A percentile compares a stretch with the other conserved stretches of the same genome.
These are phyloP conservation scores for Diaphora mendica DNA, from an alignment of 2,888 invertebrate species.

Conservation along the genomic window DNA sequence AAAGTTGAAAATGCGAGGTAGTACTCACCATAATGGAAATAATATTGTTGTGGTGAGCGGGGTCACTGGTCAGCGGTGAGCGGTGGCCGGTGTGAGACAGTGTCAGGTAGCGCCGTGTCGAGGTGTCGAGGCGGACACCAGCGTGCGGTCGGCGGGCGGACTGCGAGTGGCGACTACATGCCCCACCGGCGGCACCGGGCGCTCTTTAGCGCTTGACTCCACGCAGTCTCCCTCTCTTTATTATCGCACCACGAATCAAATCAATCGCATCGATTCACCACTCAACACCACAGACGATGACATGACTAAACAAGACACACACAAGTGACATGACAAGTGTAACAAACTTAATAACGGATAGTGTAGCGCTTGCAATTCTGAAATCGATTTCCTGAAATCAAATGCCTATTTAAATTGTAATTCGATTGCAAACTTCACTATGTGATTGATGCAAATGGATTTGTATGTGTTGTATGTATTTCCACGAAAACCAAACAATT, in stretches of 20 bases:
- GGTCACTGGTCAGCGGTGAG: slow-evolving; percentile 3
- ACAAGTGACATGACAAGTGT: too few species aligned
- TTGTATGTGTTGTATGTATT: background rate
- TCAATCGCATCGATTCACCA: slow-evolving; percentile 15
- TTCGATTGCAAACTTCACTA: background rate
- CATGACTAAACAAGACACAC: slow-evolving; percentile 30
- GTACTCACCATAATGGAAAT: slow-evolving; percentile 18
- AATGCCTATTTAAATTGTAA: background rate
- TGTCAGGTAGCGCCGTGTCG: slow-evolving; percentile 5
- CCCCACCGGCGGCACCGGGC: slow-evolving; percentile 16
- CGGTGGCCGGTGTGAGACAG: background rate
- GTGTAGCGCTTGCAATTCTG: background rate
- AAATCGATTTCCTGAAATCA: background rate
- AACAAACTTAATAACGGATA: slow-evolving; percentile 2
- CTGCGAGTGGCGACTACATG: slow-evolving; percentile 5
- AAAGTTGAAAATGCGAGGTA: background rate
- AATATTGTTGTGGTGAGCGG: slow-evolving; percentile 6
- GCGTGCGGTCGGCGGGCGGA: slow-evolving; percentile 4
- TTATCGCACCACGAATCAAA: slow-evolving; percentile 14
- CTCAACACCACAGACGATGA: slow-evolving; percentile 21
- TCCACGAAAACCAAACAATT: background rate
- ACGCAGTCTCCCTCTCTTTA: slow-evolving; percentile 16
- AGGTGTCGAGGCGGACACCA: background rate
- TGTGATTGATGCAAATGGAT: background rate
- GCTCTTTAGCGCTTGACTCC: slow-evolving; percentile 12